Evolutionary conservation across 1,140 invertebrate species (phyloP).

Genomic region (Trichonephila clavipes): DNA sequence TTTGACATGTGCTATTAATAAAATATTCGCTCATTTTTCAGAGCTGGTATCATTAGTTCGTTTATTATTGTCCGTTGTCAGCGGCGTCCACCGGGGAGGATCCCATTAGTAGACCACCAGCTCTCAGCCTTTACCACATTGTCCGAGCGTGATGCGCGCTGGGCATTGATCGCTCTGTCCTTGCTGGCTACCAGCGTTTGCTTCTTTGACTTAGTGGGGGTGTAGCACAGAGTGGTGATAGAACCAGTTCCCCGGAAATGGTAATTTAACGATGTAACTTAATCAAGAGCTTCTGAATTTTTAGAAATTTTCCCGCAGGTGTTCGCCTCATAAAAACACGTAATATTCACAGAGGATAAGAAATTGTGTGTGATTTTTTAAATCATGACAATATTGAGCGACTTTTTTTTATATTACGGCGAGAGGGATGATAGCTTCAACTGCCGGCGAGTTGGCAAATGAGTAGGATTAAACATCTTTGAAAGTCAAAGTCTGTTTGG

Average conservation of each 20-base stretch:
- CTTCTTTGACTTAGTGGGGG: background rate
- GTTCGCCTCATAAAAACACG: slow-evolving; percentile 37
- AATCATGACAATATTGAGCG: too few relatives aligned
- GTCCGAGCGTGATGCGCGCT: slow-evolving; percentile 52
- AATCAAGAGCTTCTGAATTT: slow-evolving; percentile 70
- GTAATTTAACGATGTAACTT: slow-evolving; percentile 72
- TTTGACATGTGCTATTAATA: slow-evolving; percentile 76
- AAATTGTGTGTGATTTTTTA: background rate
- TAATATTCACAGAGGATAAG: background rate
- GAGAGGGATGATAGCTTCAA: too few relatives aligned
- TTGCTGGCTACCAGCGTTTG: slow-evolving; percentile 27
- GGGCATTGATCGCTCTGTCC: slow-evolving; percentile 60
- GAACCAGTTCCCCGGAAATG: slow-evolving; percentile 41
- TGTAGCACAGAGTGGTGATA: slow-evolving; percentile 5
- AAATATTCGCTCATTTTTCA: slow-evolving; percentile 75
- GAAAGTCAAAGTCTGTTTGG: background rate
- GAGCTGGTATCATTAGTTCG: slow-evolving; percentile 74
- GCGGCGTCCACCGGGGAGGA: slow-evolving; percentile 64
- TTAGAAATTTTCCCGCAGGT: slow-evolving; percentile 53
- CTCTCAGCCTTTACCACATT: slow-evolving; percentile 71
- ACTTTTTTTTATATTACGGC: background rate
- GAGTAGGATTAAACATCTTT: background rate
- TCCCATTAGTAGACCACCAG: slow-evolving; percentile 71
- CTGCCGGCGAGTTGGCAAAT: too few relatives aligned
- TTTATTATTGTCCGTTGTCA: slow-evolving; percentile 70